phyloP scores from a whole-genome alignment of 2,113 vertebrate species.

The Lathamus discolor region DNA sequence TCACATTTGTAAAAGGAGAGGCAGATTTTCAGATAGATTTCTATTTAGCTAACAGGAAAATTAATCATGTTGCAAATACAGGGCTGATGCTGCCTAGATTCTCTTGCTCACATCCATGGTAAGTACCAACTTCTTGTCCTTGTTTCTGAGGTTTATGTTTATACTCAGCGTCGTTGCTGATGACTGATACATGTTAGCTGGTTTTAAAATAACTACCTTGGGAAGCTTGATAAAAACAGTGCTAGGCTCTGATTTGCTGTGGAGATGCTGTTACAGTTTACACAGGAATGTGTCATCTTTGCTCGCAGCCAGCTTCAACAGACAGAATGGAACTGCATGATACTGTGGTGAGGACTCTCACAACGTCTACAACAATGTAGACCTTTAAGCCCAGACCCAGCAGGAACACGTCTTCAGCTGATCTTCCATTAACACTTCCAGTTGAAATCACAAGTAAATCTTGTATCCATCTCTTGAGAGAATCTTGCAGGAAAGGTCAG shows the following conservation, averaged over 20 bases:
- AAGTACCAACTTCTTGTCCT: conserved; percentile 3
- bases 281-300: not conserved
- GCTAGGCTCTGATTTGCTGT: not conserved
- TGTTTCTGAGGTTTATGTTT: conserved; percentile 26
- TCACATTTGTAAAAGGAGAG: not conserved
- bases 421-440: not conserved
- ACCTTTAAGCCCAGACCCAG: not conserved
- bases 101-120: not conserved
- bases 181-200: conserved; percentile 8
- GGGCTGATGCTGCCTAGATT: not conserved
- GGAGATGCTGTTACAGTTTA: not conserved
- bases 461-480: not conserved
- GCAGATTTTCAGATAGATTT: not conserved
- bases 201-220: conserved; percentile 13
- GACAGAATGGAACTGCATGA: not conserved
- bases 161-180: not conserved
- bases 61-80: not conserved
- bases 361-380: not conserved
- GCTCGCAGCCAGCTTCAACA: not conserved
- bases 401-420: not conserved
- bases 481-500: not conserved
- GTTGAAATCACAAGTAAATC: not conserved
- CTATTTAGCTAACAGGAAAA: not conserved
- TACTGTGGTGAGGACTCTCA: not conserved
- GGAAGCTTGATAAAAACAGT: not conserved